A percentile compares a stretch with the other conserved stretches of the same genome.
These are phyloP conservation scores for Aldrovandia affinis DNA, from an alignment of 2,797 vertebrate genomes.

Conservation along the genomic window DNA sequence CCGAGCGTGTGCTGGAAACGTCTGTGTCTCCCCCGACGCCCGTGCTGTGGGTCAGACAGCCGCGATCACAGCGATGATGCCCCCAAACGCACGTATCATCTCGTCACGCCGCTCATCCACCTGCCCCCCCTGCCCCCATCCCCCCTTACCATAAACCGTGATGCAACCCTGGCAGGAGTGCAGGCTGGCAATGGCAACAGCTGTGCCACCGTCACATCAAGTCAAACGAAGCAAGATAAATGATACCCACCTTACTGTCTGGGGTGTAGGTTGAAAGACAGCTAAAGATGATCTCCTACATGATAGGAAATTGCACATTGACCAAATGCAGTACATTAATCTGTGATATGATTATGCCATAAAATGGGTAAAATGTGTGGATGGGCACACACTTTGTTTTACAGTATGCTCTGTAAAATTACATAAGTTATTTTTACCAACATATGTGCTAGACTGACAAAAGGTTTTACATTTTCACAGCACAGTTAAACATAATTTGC, in stretches of 20 bases:
- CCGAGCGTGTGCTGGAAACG: constrained; percentile 84
- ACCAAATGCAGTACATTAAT: neutral
- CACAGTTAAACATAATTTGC: constrained; percentile 43
- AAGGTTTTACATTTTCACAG: constrained; percentile 14
- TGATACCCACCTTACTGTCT: neutral
- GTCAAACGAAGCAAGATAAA: neutral
- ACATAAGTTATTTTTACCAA: neutral
- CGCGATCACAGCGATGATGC: constrained; percentile 69
- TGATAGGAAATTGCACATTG: neutral
- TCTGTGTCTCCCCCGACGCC: constrained; percentile 81
- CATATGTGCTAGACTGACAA: constrained; percentile 2
- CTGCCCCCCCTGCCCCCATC: constrained; percentile 33
- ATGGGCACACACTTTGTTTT: neutral
- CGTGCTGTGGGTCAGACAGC: constrained; percentile 71
- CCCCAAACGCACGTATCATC: constrained; percentile 26
- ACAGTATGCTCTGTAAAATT: neutral
- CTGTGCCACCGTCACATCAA: neutral
- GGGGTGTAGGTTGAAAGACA: neutral
- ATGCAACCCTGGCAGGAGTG: neutral
- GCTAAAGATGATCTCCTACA: neutral
- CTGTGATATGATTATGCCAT: neutral
- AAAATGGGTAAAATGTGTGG: neutral
- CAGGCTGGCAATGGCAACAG: neutral
- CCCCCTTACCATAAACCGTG: constrained; percentile 13
- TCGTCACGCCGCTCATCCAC: constrained; percentile 27